phyloP scores from a whole-genome alignment of 2,888 invertebrate species.

The Meganola albula region DNA sequence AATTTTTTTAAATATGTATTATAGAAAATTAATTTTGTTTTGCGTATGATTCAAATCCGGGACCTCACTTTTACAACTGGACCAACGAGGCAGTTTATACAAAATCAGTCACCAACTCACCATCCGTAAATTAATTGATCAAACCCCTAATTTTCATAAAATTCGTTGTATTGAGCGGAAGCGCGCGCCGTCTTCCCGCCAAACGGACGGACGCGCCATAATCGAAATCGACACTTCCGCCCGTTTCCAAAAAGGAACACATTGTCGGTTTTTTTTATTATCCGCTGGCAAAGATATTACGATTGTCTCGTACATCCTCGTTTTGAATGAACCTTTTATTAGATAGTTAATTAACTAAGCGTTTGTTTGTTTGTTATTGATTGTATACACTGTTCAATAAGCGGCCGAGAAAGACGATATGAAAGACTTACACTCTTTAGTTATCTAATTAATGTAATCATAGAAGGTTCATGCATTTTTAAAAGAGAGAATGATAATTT shows the following conservation, averaged over 20 bases:
- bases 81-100: too few species aligned
- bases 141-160: slow-evolving; percentile 17
- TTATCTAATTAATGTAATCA: too few species aligned
- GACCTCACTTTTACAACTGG: too few species aligned
- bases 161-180: slow-evolving; percentile 35
- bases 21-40: too few species aligned
- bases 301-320: slow-evolving; percentile 25
- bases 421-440: too few species aligned
- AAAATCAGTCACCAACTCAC: too few species aligned
- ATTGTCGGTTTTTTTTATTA: slow-evolving; percentile 40
- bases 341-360: slow-evolving; percentile 13
- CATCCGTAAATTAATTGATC: slow-evolving; percentile 13
- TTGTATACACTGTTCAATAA: too few species aligned
- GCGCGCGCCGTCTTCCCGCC: slow-evolving; percentile 47
- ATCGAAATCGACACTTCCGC: slow-evolving; percentile 56
- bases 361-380: slow-evolving; percentile 11
- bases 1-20: too few species aligned
- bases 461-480: too few species aligned
- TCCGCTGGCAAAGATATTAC: slow-evolving; percentile 30
- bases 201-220: slow-evolving; percentile 48
- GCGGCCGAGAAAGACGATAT: too few species aligned
- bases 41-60: too few species aligned
- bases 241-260: slow-evolving; percentile 47
- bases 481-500: too few species aligned
- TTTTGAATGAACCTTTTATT: slow-evolving; percentile 21